Evolutionary conservation across 2,888 invertebrate species (phyloP).

Genomic region (Blastobasis lacticolella): DNA sequence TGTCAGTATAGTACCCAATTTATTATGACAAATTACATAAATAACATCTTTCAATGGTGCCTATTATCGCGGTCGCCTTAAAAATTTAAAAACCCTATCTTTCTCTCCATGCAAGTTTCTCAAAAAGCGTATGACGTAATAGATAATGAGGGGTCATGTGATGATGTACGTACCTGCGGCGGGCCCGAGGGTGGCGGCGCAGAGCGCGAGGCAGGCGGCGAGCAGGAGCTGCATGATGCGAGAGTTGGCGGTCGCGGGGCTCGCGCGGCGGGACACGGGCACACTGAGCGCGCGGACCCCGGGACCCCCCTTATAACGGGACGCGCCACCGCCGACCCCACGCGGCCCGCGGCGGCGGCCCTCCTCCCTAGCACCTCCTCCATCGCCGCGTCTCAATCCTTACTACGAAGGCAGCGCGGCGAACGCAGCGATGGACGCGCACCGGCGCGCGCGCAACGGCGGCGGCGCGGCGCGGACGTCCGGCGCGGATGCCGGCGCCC

Average conservation of each 20-base stretch:
- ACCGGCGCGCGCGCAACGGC: slow-evolving; percentile 32
- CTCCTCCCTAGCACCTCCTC: not conserved
- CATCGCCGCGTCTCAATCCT: too few relatives aligned
- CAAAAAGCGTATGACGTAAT: too few relatives aligned
- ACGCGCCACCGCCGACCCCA: slow-evolving; percentile 62
- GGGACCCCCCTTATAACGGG: slow-evolving; percentile 70
- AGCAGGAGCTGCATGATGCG: slow-evolving; percentile 64
- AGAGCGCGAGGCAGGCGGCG: slow-evolving; percentile 70
- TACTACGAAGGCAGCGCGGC: not conserved
- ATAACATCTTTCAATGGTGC: too few relatives aligned
- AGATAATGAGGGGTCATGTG: too few relatives aligned
- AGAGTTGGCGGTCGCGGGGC: slow-evolving; percentile 35
- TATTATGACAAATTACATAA: too few relatives aligned
- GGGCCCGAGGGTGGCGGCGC: slow-evolving; percentile 66
- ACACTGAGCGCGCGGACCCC: slow-evolving; percentile 70
- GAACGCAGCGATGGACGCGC: slow-evolving; percentile 15
- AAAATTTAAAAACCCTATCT: too few relatives aligned
- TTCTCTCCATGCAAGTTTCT: too few relatives aligned
- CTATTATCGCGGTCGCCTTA: too few relatives aligned
- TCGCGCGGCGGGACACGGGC: slow-evolving; percentile 67
- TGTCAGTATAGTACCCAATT: too few relatives aligned
- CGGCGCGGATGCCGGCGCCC: slow-evolving; percentile 17
- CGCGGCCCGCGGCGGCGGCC: slow-evolving; percentile 29
- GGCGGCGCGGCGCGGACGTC: slow-evolving; percentile 20
- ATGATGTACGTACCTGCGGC: slow-evolving; percentile 65